Conservation (phyloP, 2,113 vertebrate species). For the Aplodontia rufa region DNA sequence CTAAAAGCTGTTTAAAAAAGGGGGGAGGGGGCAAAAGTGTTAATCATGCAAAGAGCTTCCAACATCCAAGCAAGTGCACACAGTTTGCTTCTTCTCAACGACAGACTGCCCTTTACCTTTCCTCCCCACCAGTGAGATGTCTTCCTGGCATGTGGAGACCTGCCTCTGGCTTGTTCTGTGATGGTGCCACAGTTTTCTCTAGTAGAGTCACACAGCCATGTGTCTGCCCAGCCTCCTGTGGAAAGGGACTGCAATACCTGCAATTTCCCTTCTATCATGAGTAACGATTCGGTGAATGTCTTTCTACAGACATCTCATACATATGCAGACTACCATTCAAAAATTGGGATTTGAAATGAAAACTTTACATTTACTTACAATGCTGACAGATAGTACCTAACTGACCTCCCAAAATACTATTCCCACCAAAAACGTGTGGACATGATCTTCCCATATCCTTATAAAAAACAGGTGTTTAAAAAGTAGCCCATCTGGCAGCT, state of each 20-base stretch:
- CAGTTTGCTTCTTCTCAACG: not conserved
- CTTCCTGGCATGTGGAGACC: not conserved
- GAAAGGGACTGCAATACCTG: not conserved
- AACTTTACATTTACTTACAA: not conserved
- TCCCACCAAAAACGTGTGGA: not conserved
- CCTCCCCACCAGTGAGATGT: too few relatives aligned
- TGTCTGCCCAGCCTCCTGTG: not conserved
- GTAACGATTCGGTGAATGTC: not conserved
- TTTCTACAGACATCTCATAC: not conserved
- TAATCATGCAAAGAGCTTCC: not conserved
- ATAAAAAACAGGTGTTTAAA: not conserved
- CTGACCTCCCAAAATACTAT: not conserved
- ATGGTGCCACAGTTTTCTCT: not conserved
- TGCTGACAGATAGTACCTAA: not conserved
- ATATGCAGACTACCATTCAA: not conserved
- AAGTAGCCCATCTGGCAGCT: not conserved
- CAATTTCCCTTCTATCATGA: not conserved
- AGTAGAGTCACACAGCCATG: not conserved
- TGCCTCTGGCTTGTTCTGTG: not conserved
- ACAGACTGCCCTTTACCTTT: not conserved
- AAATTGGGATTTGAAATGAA: not conserved
- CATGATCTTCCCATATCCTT: not conserved
- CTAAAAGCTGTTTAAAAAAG: slow-evolving; percentile 89
- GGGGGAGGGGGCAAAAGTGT: not conserved
- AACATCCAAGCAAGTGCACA: not conserved